Evolutionary conservation across 1,140 invertebrate species (phyloP).

Genomic region (Meloidogyne exigua): DNA sequence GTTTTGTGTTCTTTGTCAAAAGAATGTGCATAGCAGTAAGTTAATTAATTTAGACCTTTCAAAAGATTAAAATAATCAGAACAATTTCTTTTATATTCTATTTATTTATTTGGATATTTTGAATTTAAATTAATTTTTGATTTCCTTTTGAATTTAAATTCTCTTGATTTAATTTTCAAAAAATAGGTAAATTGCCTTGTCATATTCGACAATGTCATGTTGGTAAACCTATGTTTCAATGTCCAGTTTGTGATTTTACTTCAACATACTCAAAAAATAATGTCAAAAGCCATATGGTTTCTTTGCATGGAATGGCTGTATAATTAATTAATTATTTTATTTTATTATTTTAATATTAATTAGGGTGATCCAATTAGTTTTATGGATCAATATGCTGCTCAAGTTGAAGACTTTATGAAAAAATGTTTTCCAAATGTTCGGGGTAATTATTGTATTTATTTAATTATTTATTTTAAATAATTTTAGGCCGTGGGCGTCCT

Average conservation of each 20-base stretch:
- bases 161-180: not conserved
- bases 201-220: slow-evolving; percentile 54
- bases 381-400: slow-evolving; percentile 52
- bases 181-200: slow-evolving; percentile 43
- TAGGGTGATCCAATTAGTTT: slow-evolving; percentile 51
- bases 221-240: slow-evolving; percentile 54
- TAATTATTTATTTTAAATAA: not conserved
- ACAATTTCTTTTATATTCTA: no score
- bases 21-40: slow-evolving; percentile 50
- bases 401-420: slow-evolving; percentile 55
- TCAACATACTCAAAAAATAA: slow-evolving; percentile 56
- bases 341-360: slow-evolving; percentile 1
- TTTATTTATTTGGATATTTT: no score
- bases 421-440: slow-evolving; percentile 54
- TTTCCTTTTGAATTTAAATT: not conserved
- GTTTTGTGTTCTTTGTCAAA: slow-evolving; percentile 52
- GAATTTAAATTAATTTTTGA: no score
- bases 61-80: no score
- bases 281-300: slow-evolving; percentile 55
- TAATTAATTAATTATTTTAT: not conserved
- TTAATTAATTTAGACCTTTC: not conserved
- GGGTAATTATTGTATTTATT: slow-evolving; percentile 31
- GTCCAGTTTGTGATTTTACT: slow-evolving; percentile 52
- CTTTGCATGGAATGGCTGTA: slow-evolving; percentile 47
- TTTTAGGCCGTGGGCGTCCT: slow-evolving; percentile 41